A percentile compares a stretch with the other conserved stretches of the same genome.
phyloP scores from a whole-genome alignment of 37 sponge, comb jelly and placozoan species.

The Hormiphora californensis region DNA sequence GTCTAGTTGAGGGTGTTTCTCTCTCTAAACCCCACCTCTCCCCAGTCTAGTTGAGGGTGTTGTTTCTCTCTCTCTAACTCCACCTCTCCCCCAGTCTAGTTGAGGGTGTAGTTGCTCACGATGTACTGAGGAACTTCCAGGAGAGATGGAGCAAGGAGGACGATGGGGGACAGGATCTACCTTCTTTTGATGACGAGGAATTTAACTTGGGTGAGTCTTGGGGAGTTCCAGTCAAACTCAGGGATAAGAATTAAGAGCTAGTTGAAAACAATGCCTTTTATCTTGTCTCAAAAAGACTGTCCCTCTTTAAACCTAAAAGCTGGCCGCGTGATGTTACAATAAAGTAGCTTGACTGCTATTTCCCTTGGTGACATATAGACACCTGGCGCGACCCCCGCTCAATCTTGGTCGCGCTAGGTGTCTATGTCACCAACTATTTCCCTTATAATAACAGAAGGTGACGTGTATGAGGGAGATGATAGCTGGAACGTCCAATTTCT shows the following conservation, averaged over 20 bases:
- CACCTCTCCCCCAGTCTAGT: background rate
- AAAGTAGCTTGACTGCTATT: no score
- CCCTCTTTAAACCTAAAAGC: no score
- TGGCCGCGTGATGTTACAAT: no score
- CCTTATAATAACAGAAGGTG: no score
- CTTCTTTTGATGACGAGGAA: background rate
- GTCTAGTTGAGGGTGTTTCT: background rate
- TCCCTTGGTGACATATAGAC: no score
- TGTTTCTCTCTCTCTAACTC: background rate
- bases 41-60: background rate
- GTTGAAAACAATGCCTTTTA: no score
- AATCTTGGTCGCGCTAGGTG: no score
- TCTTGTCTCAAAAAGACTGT: no score
- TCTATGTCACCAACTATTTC: no score
- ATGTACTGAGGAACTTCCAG: slow-evolving; percentile 31
- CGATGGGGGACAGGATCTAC: background rate
- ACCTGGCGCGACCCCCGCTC: no score
- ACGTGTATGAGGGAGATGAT: slow-evolving; percentile 25
- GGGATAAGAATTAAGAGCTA: no score
- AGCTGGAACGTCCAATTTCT: slow-evolving; percentile 34
- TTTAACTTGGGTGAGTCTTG: slow-evolving; percentile 42
- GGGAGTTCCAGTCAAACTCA: no score
- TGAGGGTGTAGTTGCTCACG: slow-evolving; percentile 6
- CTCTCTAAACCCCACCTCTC: background rate
- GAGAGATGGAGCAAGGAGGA: slow-evolving; percentile 27